Evolutionary conservation across 35 echinoderm and acorn worm genomes (phyloP).

Genomic region (Ophioderma brevispina): DNA sequence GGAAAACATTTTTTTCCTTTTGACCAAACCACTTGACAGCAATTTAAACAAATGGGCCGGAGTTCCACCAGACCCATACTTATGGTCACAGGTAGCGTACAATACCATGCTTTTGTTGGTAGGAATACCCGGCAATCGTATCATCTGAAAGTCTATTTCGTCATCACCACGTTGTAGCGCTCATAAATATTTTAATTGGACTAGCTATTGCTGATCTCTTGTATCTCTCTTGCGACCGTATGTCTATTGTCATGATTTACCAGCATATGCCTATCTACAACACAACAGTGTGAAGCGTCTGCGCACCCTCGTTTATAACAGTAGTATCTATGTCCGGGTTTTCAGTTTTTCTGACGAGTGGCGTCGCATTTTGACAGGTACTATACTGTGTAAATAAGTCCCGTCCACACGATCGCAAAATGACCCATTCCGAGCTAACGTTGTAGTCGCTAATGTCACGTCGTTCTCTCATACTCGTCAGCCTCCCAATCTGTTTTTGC

Average conservation of each 20-base stretch:
- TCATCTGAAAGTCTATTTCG: not conserved
- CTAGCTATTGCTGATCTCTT: slow-evolving; percentile 45
- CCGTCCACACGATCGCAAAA: slow-evolving; percentile 17
- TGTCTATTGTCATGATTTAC: slow-evolving; percentile 2
- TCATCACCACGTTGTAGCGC: slow-evolving; percentile 10
- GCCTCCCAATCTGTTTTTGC: not conserved
- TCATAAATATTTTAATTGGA: slow-evolving; percentile 51
- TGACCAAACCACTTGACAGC: too few relatives aligned
- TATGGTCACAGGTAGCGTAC: not conserved
- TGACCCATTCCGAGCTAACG: slow-evolving; percentile 26
- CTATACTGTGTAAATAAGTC: slow-evolving; percentile 34
- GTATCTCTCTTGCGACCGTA: slow-evolving; percentile 17
- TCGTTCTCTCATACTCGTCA: not conserved
- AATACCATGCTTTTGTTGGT: not conserved
- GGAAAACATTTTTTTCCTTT: too few relatives aligned
- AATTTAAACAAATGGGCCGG: too few relatives aligned
- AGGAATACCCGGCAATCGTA: not conserved
- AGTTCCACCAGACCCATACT: not conserved
- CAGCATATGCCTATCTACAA: not conserved
- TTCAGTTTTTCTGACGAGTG: slow-evolving; percentile 27
- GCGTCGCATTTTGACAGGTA: slow-evolving; percentile 53
- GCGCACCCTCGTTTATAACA: slow-evolving; percentile 8
- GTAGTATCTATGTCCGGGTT: not conserved
- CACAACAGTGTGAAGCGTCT: slow-evolving; percentile 24
- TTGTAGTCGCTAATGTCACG: slow-evolving; percentile 3